Evolutionary conservation across 2,888 invertebrate genomes (phyloP).

Genomic region (Morpho helenor): DNA sequence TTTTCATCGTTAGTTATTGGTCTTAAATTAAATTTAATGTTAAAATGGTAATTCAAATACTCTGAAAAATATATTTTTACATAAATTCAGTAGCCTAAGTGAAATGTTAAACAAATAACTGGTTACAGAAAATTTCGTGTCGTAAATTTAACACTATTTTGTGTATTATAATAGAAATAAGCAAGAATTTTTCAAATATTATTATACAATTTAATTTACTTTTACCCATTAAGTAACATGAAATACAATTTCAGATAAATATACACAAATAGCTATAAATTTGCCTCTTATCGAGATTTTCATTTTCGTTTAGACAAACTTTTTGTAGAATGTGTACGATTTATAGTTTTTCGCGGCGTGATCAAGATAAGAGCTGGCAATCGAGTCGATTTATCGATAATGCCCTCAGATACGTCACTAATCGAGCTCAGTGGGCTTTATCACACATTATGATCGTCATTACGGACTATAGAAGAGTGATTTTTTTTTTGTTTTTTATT

Average conservation of each 20-base stretch:
- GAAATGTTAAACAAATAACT: no score
- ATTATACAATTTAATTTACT: not conserved
- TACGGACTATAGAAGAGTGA: constrained; percentile 37
- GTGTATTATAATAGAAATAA: no score
- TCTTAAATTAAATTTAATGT: no score
- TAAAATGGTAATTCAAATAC: no score
- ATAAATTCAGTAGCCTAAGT: no score
- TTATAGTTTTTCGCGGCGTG: constrained; percentile 57
- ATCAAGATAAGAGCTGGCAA: constrained; percentile 61
- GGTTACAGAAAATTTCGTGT: no score
- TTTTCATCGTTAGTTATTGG: no score
- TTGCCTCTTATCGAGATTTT: constrained; percentile 16
- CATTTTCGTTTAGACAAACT: constrained; percentile 16
- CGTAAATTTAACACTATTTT: no score
- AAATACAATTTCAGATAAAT: constrained; percentile 9
- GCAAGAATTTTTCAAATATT: no score
- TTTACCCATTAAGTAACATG: constrained; percentile 1
- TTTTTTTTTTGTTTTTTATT: constrained; percentile 35
- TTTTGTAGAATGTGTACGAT: constrained; percentile 35
- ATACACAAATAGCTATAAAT: constrained; percentile 13
- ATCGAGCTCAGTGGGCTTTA: constrained; percentile 60
- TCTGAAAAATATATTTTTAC: no score
- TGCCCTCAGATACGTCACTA: constrained; percentile 65
- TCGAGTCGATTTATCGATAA: constrained; percentile 70
- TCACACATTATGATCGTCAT: constrained; percentile 69